Evolutionary conservation across 1,140 invertebrate genomes (phyloP).

Genomic region (Drosophila ananassae): DNA sequence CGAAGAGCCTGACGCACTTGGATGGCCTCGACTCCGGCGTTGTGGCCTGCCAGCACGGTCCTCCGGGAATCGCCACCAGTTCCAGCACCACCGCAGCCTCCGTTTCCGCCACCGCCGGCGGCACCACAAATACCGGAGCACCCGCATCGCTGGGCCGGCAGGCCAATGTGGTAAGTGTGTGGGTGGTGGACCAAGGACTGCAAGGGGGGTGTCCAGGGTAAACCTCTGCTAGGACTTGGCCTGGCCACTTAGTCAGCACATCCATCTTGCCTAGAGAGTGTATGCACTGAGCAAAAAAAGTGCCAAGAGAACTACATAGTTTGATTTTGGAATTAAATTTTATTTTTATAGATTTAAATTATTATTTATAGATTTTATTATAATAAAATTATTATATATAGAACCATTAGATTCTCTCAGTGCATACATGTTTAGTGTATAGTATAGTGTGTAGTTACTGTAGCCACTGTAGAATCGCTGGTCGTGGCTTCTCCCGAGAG

Average conservation of each 20-base stretch:
- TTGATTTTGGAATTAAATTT: too few species aligned
- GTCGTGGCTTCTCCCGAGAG: constrained; percentile 3
- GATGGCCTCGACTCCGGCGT: constrained; percentile 76
- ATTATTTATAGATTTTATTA: too few species aligned
- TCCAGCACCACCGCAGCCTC: constrained; percentile 7
- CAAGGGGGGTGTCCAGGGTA: constrained; percentile 17
- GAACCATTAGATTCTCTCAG: background rate
- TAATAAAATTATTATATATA: too few species aligned
- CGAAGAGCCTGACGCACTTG: constrained; percentile 83
- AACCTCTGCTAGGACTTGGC: constrained; percentile 22
- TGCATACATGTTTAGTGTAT: background rate
- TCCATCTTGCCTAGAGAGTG: constrained; percentile 33
- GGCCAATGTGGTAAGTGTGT: constrained; percentile 52
- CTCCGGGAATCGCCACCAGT: constrained; percentile 23
- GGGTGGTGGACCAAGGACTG: background rate
- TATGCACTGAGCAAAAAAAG: constrained; percentile 21
- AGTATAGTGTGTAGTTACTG: constrained; percentile 20
- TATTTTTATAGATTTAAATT: too few species aligned
- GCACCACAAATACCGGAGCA: constrained; percentile 14
- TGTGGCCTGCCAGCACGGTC: constrained; percentile 70
- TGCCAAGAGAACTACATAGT: background rate
- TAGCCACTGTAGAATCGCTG: constrained; percentile 16
- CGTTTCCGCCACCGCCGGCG: constrained; percentile 2
- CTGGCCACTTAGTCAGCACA: constrained; percentile 45
- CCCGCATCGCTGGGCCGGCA: constrained; percentile 51